These are phyloP conservation scores for Andrena chrysosceles DNA, from an alignment of 2,888 invertebrate species.

Conservation along the genomic window DNA sequence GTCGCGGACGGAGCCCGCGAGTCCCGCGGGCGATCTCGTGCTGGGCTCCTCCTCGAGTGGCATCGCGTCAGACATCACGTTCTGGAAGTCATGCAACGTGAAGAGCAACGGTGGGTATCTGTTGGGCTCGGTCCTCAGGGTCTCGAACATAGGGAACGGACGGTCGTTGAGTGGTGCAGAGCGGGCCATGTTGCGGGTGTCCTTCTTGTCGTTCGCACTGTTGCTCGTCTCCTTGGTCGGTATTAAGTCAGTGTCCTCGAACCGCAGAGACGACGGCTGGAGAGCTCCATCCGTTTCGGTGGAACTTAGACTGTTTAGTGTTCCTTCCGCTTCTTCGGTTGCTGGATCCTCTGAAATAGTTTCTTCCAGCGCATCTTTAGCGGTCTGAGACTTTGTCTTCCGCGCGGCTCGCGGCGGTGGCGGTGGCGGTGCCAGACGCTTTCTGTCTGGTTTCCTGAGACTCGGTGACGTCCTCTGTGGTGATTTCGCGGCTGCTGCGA, in stretches of 20 bases:
- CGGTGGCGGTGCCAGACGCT: constrained; percentile 65
- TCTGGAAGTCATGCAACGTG: constrained; percentile 79
- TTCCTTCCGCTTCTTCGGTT: constrained; percentile 11
- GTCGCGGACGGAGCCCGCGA: not conserved
- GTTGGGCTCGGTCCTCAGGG: constrained; percentile 36
- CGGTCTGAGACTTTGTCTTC: constrained; percentile 40
- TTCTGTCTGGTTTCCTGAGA: constrained; percentile 53
- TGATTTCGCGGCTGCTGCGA: constrained; percentile 37
- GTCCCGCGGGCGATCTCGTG: not conserved
- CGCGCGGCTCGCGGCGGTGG: constrained; percentile 57
- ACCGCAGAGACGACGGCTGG: not conserved
- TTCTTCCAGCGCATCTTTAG: constrained; percentile 11
- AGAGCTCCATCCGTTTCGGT: not conserved
- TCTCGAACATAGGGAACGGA: constrained; percentile 21
- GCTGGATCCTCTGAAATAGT: not conserved
- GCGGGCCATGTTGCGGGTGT: not conserved
- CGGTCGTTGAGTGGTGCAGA: not conserved
- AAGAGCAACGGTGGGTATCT: constrained; percentile 79
- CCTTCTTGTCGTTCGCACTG: not conserved
- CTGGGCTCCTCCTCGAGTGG: constrained; percentile 16
- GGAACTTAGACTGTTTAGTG: constrained; percentile 7
- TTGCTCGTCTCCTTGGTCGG: constrained; percentile 1
- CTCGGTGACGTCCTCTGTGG: constrained; percentile 31
- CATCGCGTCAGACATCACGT: constrained; percentile 74
- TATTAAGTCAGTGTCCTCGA: constrained; percentile 18